Evolutionary conservation across 2,888 invertebrate species (phyloP), one percentile per base, ranked within the genome.

Genomic region (Orthosia gothica): DNA sequence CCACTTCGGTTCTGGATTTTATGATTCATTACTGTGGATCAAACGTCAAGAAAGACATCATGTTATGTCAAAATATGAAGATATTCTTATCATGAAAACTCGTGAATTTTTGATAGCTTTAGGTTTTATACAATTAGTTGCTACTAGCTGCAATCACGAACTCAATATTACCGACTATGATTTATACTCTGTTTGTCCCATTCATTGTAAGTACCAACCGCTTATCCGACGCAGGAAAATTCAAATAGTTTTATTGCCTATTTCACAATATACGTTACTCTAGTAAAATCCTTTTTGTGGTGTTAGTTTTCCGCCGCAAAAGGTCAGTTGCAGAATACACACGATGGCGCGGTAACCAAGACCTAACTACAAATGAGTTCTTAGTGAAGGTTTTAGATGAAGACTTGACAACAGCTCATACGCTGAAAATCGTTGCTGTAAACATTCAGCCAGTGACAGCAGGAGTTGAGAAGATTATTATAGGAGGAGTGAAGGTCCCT

Each of bases 351-450:
- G 88, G 91, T 47, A 93, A 93, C 82, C 74, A 88, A 80, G 92
- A 91, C 26, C 45, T 55, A 69, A 91, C 92, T 3, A 92, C 94
- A 61, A 90, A 90, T 73, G 94, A 95, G 81, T 96, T 96, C 78
- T 89, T 96, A 79, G 95, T 96, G n/a, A 94, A 96, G 89, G 93
- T 96, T 79, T 92, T 95, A 74, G 96, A 96, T 77, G 96, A 96
- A 52, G 95, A 95, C 49, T 58, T 93, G 57, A 82, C 92, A 64
- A 90, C 93, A 52, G 70, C 90, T 16, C 89, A 75, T 23, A 74
- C 89, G 16, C 91, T 91, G 62, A 88, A 90, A 83, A 83, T 96
- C 45, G 87, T 93, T 57, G 96, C 94, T 65, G 88, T 96, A 18
- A 95, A 96, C 77, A 95, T 96, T 81, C 90, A 92, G 73, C 90